A percentile compares a stretch with the other conserved stretches of the same genome.
Conservation (phyloP, 1,140 invertebrate species). For the Parasteatoda tepidariorum region DNA sequence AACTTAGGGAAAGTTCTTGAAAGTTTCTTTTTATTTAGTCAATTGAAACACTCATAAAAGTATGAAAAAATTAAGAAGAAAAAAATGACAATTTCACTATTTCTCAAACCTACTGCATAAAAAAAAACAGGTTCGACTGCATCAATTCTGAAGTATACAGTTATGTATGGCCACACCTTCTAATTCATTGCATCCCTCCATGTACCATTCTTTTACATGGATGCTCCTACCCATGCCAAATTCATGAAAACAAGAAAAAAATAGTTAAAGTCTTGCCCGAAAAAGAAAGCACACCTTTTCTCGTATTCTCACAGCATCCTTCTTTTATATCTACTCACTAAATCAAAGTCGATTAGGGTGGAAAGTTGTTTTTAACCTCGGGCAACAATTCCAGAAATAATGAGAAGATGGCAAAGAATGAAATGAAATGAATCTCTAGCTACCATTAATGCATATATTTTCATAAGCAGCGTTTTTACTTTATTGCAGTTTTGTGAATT, state of each 20-base stretch:
- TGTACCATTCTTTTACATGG: constrained; percentile 47
- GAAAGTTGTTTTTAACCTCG: constrained; percentile 3
- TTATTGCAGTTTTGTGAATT: constrained; percentile 10
- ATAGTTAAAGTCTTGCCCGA: neutral
- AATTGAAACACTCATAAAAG: neutral
- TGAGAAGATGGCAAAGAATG: constrained; percentile 12
- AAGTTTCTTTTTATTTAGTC: constrained; percentile 8
- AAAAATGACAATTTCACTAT: constrained; percentile 1
- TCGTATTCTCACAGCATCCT: constrained; percentile 39
- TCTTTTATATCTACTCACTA: constrained; percentile 28
- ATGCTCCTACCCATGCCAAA: constrained; percentile 41
- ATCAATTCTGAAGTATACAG: constrained; percentile 11
- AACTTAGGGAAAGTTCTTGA: neutral
- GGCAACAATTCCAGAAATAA: constrained; percentile 31
- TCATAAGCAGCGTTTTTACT: constrained; percentile 42
- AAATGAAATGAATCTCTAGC: constrained; percentile 44
- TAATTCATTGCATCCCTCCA: constrained; percentile 31
- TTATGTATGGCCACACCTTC: constrained; percentile 42
- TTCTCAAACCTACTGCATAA: constrained; percentile 52
- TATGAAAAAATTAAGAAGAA: neutral
- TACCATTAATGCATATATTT: constrained; percentile 42
- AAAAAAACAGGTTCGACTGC: constrained; percentile 47
- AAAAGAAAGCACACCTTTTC: constrained; percentile 46
- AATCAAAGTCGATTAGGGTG: constrained; percentile 51
- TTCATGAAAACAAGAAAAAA: neutral